Conservation (phyloP, 2,888 invertebrate genomes). For the Mycalesis mineus region DNA sequence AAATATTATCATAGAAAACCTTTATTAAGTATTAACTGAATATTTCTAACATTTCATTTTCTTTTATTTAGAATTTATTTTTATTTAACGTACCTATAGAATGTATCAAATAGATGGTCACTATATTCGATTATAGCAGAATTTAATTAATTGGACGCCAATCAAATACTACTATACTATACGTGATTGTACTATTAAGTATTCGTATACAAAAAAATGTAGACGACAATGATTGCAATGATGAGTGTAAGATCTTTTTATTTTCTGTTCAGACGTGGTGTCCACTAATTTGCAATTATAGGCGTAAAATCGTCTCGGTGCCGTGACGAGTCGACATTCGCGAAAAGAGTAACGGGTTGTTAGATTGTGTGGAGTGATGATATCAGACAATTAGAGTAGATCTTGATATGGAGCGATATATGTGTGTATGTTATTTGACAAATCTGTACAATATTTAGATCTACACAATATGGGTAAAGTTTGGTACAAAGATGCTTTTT, state of each 20-base stretch:
- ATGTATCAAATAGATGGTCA: background rate
- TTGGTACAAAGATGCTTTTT: too few relatives aligned
- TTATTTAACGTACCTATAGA: too few relatives aligned
- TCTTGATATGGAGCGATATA: conserved; percentile 25
- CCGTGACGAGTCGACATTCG: conserved; percentile 51
- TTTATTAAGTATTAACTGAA: too few relatives aligned
- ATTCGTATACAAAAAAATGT: conserved; percentile 9
- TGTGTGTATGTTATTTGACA: background rate
- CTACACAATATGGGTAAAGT: too few relatives aligned
- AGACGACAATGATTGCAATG: conserved; percentile 18
- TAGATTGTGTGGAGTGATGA: conserved; percentile 47
- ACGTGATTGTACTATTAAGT: background rate
- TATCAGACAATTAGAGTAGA: conserved; percentile 40
- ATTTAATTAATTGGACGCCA: background rate
- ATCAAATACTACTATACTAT: background rate
- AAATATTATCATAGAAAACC: background rate
- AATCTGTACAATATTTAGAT: too few relatives aligned
- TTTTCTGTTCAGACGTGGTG: conserved; percentile 25
- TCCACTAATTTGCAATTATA: conserved; percentile 58
- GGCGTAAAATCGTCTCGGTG: conserved; percentile 58
- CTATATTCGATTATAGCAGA: background rate
- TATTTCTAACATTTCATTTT: too few relatives aligned
- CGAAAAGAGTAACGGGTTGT: conserved; percentile 65
- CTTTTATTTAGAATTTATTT: too few relatives aligned
- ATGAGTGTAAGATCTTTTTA: conserved; percentile 20